These are phyloP conservation scores for Apamea monoglypha DNA, from an alignment of 2,888 invertebrate genomes.

Conservation along the genomic window DNA sequence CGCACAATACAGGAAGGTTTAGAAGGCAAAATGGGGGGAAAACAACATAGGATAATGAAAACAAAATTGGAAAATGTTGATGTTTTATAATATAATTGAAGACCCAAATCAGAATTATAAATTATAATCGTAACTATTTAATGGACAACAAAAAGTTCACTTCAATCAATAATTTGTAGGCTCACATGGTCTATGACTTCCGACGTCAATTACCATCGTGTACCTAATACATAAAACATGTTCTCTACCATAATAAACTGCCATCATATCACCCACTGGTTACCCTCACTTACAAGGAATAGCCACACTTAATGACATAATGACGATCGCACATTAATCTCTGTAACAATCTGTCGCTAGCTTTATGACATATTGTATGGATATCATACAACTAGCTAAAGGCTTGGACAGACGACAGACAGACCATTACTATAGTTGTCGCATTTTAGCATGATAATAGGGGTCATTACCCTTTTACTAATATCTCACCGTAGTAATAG, in stretches of 20 bases:
- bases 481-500: background rate
- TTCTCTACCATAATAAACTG: background rate
- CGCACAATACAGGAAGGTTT: no score
- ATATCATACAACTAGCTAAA: slow-evolving; percentile 27
- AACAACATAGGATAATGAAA: no score
- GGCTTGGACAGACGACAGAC: slow-evolving; percentile 24
- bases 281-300: slow-evolving; percentile 15
- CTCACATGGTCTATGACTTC: background rate
- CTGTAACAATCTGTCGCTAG: slow-evolving; percentile 38
- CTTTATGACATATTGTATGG: slow-evolving; percentile 55
- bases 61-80: background rate
- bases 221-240: slow-evolving; percentile 15
- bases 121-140: background rate
- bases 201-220: background rate
- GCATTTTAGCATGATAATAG: background rate
- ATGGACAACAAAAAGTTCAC: background rate
- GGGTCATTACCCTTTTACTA: background rate
- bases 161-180: background rate
- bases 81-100: background rate
- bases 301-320: slow-evolving; percentile 23
- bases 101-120: background rate
- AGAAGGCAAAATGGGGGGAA: no score
- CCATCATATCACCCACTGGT: background rate
- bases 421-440: background rate
- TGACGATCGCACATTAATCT: slow-evolving; percentile 36